phyloP scores from a whole-genome alignment of 1,140 invertebrate genomes.

The Drosophila busckii region DNA sequence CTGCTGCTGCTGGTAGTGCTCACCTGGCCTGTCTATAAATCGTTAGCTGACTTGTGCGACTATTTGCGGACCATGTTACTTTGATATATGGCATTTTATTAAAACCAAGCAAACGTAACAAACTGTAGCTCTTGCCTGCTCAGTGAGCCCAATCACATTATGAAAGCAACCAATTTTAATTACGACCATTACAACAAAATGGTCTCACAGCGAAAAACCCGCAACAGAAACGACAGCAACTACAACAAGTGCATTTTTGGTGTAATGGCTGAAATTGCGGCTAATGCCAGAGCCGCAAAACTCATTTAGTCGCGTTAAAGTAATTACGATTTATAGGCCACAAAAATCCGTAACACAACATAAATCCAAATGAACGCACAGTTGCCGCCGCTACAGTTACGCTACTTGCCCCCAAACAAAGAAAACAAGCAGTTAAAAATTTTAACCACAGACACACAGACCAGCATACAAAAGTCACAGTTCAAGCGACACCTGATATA shows the following conservation, averaged over 20 bases:
- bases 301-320: constrained; percentile 73
- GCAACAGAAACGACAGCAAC: constrained; percentile 17
- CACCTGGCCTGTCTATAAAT: constrained; percentile 38
- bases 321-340: constrained; percentile 75
- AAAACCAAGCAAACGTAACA: constrained; percentile 11
- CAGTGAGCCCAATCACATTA: constrained; percentile 66
- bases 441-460: constrained; percentile 55
- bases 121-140: constrained; percentile 5
- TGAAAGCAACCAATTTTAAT: constrained; percentile 72
- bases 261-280: constrained; percentile 33
- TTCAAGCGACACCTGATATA: constrained; percentile 59
- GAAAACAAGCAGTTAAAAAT: constrained; percentile 60
- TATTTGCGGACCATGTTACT: constrained; percentile 28
- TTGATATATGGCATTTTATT: constrained; percentile 63
- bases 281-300: constrained; percentile 67
- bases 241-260: constrained; percentile 37
- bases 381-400: not conserved
- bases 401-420: constrained; percentile 8
- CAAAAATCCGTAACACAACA: constrained; percentile 75
- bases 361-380: constrained; percentile 67
- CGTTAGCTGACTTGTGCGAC: constrained; percentile 35
- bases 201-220: constrained; percentile 12
- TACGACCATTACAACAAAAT: constrained; percentile 60
- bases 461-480: constrained; percentile 35
- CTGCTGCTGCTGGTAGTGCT: constrained; percentile 3